A percentile compares a stretch with the other conserved stretches of the same genome.
These are phyloP conservation scores for Cynoglossus semilaevis DNA, from an alignment of 2,113 vertebrate genomes.

Conservation along the genomic window DNA sequence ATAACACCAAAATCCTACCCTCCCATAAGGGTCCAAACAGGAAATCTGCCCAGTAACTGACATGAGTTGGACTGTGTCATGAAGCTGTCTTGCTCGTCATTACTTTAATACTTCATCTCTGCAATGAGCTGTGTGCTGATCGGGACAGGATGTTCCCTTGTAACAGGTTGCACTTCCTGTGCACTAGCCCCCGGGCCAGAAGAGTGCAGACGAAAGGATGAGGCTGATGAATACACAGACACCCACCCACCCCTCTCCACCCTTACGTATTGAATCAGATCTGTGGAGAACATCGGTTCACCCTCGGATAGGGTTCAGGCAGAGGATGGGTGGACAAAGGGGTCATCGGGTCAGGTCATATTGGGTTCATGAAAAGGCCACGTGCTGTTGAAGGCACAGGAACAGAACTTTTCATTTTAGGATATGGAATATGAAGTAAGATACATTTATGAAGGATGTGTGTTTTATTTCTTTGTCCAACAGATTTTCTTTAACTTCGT, in stretches of 20 bases:
- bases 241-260: background rate
- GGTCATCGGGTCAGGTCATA: constrained; percentile 49
- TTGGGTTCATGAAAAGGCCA: constrained; percentile 22
- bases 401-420: constrained; percentile 15
- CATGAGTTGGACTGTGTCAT: background rate
- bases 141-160: constrained; percentile 24
- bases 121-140: constrained; percentile 24
- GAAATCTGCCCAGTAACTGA: background rate
- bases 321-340: constrained; percentile 23
- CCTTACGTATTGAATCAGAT: constrained; percentile 28
- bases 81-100: background rate
- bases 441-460: background rate
- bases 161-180: constrained; percentile 49
- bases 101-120: background rate
- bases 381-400: background rate
- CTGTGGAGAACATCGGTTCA: background rate
- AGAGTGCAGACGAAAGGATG: constrained; percentile 1
- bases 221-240: constrained; percentile 4
- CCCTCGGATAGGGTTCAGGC: constrained; percentile 17
- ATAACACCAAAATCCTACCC: background rate
- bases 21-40: background rate
- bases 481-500: constrained; percentile 6
- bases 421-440: background rate
- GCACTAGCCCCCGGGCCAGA: constrained; percentile 9
- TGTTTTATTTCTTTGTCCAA: constrained; percentile 10